Conservation (phyloP, 2,797 vertebrate genomes). For the Acrocephalus scirpaceus region DNA sequence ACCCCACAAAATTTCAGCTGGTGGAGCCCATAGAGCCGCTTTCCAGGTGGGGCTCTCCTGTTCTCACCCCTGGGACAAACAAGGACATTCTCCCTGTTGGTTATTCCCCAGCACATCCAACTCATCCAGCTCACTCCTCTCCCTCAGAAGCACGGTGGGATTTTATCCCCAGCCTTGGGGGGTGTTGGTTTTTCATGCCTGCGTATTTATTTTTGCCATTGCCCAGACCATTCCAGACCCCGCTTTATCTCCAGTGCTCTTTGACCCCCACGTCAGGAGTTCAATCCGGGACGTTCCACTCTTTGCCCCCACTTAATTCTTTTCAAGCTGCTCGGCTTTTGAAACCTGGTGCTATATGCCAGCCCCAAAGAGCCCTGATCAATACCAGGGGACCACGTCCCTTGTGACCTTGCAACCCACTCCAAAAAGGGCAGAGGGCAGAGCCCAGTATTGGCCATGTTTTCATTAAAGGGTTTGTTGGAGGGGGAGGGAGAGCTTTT, state of each 20-base stretch:
- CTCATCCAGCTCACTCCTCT: neutral
- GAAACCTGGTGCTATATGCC: conserved; percentile 42
- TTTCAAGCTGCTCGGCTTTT: conserved; percentile 25
- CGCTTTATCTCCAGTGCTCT: conserved; percentile 38
- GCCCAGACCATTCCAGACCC: neutral
- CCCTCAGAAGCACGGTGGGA: neutral
- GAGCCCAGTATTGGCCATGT: neutral
- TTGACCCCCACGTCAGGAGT: conserved; percentile 58
- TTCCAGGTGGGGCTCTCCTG: neutral
- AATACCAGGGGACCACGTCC: neutral
- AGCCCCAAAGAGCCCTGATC: conserved; percentile 38
- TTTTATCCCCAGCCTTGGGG: neutral
- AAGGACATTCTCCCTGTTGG: neutral
- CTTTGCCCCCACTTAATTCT: conserved; percentile 64
- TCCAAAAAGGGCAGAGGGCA: conserved; percentile 50
- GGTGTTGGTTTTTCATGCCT: conserved; percentile 25
- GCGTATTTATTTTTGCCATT: conserved; percentile 47
- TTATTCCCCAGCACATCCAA: neutral
- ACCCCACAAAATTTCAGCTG: rapidly evolving
- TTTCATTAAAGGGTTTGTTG: neutral
- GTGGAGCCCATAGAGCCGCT: rapidly evolving
- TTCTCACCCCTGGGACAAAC: neutral
- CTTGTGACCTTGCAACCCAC: conserved; percentile 31
- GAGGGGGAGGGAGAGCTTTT: conserved; percentile 45
- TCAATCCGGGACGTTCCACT: conserved; percentile 69